Conservation (phyloP, 2,888 invertebrate species). For the Thymelicus lineola region DNA sequence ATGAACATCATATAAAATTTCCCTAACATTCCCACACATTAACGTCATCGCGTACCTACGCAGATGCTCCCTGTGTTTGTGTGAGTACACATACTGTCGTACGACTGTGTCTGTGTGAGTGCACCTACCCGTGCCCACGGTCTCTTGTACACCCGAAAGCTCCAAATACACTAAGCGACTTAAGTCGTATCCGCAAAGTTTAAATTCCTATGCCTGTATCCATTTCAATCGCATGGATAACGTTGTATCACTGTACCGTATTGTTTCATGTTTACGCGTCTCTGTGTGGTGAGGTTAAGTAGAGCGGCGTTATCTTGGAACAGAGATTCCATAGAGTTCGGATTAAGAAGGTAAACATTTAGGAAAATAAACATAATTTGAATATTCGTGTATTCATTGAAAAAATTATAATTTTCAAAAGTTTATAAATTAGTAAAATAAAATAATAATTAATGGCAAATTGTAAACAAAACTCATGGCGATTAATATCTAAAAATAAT, state of each 20-base stretch:
- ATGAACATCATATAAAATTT: conserved; percentile 80
- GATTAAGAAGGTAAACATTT: conserved; percentile 62
- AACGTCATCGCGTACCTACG: conserved; percentile 62
- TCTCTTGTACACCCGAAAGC: conserved; percentile 37
- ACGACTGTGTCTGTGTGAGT: conserved; percentile 59
- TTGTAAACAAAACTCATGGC: neutral
- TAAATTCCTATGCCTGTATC: conserved; percentile 50
- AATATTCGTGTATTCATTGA: conserved; percentile 19
- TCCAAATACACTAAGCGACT: conserved; percentile 30
- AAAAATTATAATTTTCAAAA: neutral
- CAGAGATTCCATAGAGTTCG: conserved; percentile 78
- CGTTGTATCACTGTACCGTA: conserved; percentile 81
- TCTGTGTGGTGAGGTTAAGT: conserved; percentile 84
- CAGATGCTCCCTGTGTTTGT: conserved; percentile 53
- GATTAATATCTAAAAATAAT: neutral
- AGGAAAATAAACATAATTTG: conserved; percentile 35
- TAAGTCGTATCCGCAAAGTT: conserved; percentile 40
- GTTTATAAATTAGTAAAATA: neutral
- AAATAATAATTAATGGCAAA: neutral
- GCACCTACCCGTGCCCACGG: conserved; percentile 61
- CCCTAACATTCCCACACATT: conserved; percentile 79
- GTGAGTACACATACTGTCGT: conserved; percentile 44
- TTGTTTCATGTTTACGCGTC: conserved; percentile 84
- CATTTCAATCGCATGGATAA: conserved; percentile 58
- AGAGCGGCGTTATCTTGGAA: conserved; percentile 84